Base-by-base conservation (phyloP, 2,888 invertebrate species). In the Aleiodes leptofemur region DNA sequence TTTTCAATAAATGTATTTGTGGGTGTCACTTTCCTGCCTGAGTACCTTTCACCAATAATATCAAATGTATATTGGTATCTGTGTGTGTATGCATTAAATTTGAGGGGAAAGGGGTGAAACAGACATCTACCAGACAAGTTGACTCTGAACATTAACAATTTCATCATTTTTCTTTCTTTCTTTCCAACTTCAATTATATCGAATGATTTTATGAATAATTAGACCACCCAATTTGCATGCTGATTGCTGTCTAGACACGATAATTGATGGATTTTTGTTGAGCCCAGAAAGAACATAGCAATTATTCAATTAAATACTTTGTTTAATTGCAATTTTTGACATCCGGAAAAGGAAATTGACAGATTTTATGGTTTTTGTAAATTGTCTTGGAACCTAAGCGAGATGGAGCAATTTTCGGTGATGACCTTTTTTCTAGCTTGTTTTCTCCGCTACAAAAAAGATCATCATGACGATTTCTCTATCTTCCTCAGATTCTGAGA, bases 31-130 rank as follows among this genome's bases (percentile, higher is more conserved):
- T 85, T 83, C 84, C 83, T 83, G 85, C 81, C 83, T 85, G 83
- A 72, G 66, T 86, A 84, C 86, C 88, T 88, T 88, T 88, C 87
- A 86, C 87, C 82, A 83, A 83, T 85, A 84, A 82, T 85, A 83
- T 83, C 83, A 82, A 64, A 64, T 34, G 64, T 43, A 23, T 48
- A 9, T 9, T 43, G 3, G 38, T 8, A 8, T 38, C 2, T 38
- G 43, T 43, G 43, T 43, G 11, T 43, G 43, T 43, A 43, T 9
- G 9, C 43, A 8, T 34, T 3, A 9, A 43, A 43, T 23, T 23
- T 23, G 9, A 9, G 43, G 43, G 43, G 43, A 43, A 9, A 43
- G 43, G 84, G 83, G 82, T 82, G 83, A 64, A 71, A 84, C 83
- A 75, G 68, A 64, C 53, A 53, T 66, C 23, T 51, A 66, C 72